These are phyloP conservation scores for Saguinus oedipus DNA, from an alignment of 2,797 vertebrate genomes.

Conservation along the genomic window DNA sequence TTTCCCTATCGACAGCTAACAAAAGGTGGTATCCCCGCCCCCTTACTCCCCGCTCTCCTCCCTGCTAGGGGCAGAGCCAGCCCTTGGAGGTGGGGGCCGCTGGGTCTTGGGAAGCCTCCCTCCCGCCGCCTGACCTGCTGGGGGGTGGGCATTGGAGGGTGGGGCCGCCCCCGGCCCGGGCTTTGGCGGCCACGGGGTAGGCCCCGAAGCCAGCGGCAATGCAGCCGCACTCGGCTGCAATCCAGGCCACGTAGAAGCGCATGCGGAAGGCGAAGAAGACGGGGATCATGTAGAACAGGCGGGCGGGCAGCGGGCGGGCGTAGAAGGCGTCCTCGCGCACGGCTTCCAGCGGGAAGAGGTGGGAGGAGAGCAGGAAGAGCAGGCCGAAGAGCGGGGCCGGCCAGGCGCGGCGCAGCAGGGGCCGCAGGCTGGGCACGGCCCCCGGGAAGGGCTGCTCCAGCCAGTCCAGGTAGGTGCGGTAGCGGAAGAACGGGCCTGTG, in stretches of 20 bases:
- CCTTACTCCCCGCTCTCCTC: constrained; percentile 48
- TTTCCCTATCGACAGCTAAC: not conserved
- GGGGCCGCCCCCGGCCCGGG: constrained; percentile 92
- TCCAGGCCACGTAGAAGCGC: constrained; percentile 96
- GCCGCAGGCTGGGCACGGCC: constrained; percentile 86
- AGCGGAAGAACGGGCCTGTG: constrained; percentile 93
- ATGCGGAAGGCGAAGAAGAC: constrained; percentile 95
- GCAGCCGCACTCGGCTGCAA: constrained; percentile 91
- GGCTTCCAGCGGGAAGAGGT: constrained; percentile 89
- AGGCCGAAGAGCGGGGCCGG: constrained; percentile 88
- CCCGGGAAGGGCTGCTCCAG: constrained; percentile 87
- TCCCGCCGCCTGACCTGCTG: constrained; percentile 77
- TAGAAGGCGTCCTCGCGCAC: constrained; percentile 90
- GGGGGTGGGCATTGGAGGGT: constrained; percentile 85
- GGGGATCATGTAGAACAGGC: constrained; percentile 93
- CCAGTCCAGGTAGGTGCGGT: constrained; percentile 92
- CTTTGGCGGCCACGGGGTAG: constrained; percentile 89
- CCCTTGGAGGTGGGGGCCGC: constrained; percentile 49
- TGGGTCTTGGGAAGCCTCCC: constrained; percentile 69
- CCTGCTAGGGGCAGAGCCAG: constrained; percentile 63
- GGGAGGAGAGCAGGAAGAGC: constrained; percentile 89
- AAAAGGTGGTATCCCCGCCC: not conserved
- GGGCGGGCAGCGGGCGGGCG: constrained; percentile 86
- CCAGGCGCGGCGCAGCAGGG: constrained; percentile 88
- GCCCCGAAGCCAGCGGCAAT: constrained; percentile 93